Evolutionary conservation across 2,113 vertebrate species (phyloP), one percentile per base, ranked within the genome.

Genomic region (Arizona elegans): DNA sequence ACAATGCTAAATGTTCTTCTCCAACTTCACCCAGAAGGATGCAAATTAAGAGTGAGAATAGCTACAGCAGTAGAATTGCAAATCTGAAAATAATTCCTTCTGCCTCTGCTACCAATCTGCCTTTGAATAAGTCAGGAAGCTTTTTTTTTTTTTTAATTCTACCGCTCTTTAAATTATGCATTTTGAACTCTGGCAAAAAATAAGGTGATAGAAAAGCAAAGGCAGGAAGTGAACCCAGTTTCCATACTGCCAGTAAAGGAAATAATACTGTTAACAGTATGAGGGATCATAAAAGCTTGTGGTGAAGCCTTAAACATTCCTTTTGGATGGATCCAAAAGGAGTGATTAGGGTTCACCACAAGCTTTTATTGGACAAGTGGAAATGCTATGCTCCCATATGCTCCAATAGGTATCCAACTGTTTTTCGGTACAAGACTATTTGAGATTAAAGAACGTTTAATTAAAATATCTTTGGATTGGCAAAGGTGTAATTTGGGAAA

Each of bases 131-230:
- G 53, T 91, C 92, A 94, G 88, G 86, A 95, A 43, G 91, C 75
- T 95, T 81, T 94, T 91, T 92, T 81, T 94, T 91, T 91, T 23
- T 62, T 62, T 1, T 12, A 6, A 92, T 93, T 58, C 21, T n/a
- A 8, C 29, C 95, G 94, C 89, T 96, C 70, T 95, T 88, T 95
- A 94, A 93, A 93, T 93, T 94, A 88, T 85, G 91, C 88, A 92
- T 91, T 93, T 54, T 62, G 26, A 94, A 90, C 91, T 91, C 89
- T 91, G 93, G 90, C 86, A 26, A 1, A 92, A 47, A 52, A 4
- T 33, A 33, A 26, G 50, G 13, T 8, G 50, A 3, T 62, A 5
- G 23, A 53, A 88, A 86, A 75, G 21, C 87, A 94, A 0, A 33
- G 26, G 21, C 11, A 0, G 8, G 21, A 92, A 33, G 26, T 24